These are phyloP conservation scores for Melopsittacus undulatus DNA, from an alignment of 2,797 vertebrate genomes.

Conservation along the genomic window DNA sequence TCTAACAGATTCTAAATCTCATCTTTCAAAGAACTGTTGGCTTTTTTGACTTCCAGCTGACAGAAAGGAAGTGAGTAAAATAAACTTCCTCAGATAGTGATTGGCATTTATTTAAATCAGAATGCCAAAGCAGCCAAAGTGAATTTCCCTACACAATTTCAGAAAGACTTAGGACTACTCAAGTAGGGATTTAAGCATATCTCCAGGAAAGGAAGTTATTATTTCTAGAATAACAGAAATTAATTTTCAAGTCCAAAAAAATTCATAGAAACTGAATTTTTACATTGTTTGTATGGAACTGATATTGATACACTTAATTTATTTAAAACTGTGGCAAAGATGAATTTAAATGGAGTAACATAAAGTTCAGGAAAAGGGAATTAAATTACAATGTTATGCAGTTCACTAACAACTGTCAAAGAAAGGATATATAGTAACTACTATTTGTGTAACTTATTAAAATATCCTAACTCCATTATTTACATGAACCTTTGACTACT, in stretches of 20 bases:
- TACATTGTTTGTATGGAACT: background rate
- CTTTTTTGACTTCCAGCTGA: conserved; percentile 32
- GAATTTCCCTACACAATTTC: background rate
- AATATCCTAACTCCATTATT: background rate
- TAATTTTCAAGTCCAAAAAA: background rate
- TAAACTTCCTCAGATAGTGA: background rate
- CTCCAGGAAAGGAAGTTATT: background rate
- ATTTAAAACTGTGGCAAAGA: background rate
- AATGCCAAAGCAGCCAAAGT: background rate
- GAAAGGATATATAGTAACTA: background rate
- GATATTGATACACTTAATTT: background rate
- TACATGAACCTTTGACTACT: background rate
- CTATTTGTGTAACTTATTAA: background rate
- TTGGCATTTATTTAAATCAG: conserved; percentile 30
- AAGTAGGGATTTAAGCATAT: background rate
- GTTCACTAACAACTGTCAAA: background rate
- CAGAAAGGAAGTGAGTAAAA: conserved; percentile 12
- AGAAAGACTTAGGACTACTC: background rate
- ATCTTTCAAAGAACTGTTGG: conserved; percentile 9
- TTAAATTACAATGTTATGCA: background rate
- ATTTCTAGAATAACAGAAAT: conserved; percentile 12
- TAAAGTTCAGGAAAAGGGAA: background rate
- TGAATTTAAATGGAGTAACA: background rate
- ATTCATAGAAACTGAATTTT: background rate
- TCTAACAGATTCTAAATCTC: conserved; percentile 17